These are phyloP conservation scores for Trinorchestia longiramus DNA, from an alignment of 1,140 invertebrate genomes.

Conservation along the genomic window DNA sequence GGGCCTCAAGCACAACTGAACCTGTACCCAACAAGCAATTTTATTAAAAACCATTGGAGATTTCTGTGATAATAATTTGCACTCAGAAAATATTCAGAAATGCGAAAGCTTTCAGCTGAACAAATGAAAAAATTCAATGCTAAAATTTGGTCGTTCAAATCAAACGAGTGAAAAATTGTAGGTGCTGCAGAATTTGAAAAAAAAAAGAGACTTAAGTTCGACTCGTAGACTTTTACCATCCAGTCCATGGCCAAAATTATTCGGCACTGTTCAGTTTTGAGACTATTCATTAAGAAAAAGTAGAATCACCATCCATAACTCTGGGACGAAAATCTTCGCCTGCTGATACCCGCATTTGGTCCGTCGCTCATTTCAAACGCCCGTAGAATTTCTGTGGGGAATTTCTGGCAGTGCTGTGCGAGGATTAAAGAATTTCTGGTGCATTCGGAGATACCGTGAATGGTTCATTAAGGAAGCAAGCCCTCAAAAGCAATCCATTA, in stretches of 20 bases:
- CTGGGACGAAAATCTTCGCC: neutral
- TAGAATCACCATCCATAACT: neutral
- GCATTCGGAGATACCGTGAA: neutral
- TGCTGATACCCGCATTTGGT: neutral
- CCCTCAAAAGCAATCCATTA: conserved; percentile 46
- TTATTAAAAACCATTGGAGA: no score
- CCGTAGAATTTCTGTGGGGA: conserved; percentile 22
- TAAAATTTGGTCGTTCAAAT: no score
- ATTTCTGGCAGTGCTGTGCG: neutral
- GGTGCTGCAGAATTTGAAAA: neutral
- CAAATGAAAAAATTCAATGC: no score
- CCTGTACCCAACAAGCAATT: no score
- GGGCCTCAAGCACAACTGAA: no score
- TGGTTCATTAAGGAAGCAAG: conserved; percentile 51
- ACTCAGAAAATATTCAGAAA: no score
- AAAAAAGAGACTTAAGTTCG: neutral
- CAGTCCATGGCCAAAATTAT: neutral
- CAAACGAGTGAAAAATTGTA: no score
- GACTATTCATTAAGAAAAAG: neutral
- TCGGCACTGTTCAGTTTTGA: neutral
- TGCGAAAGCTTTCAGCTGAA: no score
- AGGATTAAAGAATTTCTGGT: conserved; percentile 8
- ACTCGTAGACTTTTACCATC: neutral
- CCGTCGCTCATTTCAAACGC: neutral
- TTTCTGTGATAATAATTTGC: no score